Base-by-base conservation (phyloP, 2,797 vertebrate genomes). In the Liparis tanakae region DNA sequence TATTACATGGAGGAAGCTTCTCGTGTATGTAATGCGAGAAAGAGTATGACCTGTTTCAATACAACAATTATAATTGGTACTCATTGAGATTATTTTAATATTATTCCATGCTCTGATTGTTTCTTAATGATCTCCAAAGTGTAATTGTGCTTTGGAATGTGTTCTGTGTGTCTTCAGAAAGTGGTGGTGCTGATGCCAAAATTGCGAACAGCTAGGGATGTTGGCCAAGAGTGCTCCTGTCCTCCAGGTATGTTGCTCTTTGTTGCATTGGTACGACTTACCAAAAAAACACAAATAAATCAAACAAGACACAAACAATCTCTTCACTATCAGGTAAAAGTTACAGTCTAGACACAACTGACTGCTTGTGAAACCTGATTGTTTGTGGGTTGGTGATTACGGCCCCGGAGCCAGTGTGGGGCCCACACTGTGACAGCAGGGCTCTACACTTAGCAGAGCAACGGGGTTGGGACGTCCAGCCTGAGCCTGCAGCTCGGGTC, bases 141-240 rank as follows among this genome's bases (percentile, higher is more conserved):
- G 44, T 25, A 9, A 9, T 67, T 51, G 70, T 6, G 20, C 36
- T 13, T n/a, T 60, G 25, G 10, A 17, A 46, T 76, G 15, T 70
- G 18, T 41, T 85, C 17, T 84, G 63, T 84, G n/a, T 77, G 39
- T 65, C 48, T 79, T 63, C 93, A 99, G 97, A 96, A 95, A 88
- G 81, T 97, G 70, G 93, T 73, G 10, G 89, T 95, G 74, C 94
- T 95, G 80, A 84, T 95, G 8, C 94, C 91, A 0, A 98, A 96
- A 87, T 74, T 92, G 44, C 92, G 97, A 58, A 93, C 88, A 1
- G 91, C 69, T 0, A 94, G 97, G 70, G 97, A 99, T 53, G 94
- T 92, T n/a, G 93, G 91, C 0, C 91, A 90, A 0, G 96, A 96
- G 70, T 99, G 97, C 70, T 81, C 89, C 90, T 99, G 97, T 86